Base-by-base conservation (phyloP, 2,797 vertebrate genomes). In the Myotis planiceps region DNA sequence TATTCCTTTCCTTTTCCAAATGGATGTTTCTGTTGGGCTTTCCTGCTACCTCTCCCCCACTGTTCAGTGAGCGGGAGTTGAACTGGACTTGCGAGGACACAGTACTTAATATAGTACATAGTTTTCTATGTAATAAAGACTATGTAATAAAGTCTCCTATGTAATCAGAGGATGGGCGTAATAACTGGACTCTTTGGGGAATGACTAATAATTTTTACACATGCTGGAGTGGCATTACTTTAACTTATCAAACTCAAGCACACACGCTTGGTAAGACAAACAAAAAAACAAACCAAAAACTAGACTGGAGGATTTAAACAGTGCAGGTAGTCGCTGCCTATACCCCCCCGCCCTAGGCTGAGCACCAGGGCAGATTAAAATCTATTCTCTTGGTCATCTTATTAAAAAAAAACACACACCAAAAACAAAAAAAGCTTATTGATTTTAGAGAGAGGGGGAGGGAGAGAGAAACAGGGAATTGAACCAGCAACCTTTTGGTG, bases 311-410 rank as follows among this genome's bases (percentile, higher is more conserved):
- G 39, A 32, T 16, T 69, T 21, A 63, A 63, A n/a, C 19, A 60
- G 34, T 18, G 29, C 2, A 9, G 51, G 58, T 2, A 15, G 39
- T 9, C 25, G 76, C 55, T 65, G 82, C 9, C 79, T n/a, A 34
- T 1, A 21, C 4, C 1, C 0, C 58, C 32, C 0, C 25, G 29
- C 0, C 5, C 27, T 55, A 34, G 66, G 49, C 23, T 34, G 55
- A 60, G n/a, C 58, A 65, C 27, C 34, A 69, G 19, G 2, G 3
- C 42, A 25, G 39, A 29, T 2, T 32, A 37, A 92, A 78, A 63
- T 29, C 42, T 93, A 68, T 47, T 68, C 27, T 37, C n/a, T 63
- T 14, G 13, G 45, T 23, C 19, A 9, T 27, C 51, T 34, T 58
- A 63, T 63, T n/a, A 16, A 63, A 63, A 63, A 63, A n/a, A 63